Evolutionary conservation across 2,113 vertebrate genomes (phyloP).

Genomic region (Amazona guildingii): DNA sequence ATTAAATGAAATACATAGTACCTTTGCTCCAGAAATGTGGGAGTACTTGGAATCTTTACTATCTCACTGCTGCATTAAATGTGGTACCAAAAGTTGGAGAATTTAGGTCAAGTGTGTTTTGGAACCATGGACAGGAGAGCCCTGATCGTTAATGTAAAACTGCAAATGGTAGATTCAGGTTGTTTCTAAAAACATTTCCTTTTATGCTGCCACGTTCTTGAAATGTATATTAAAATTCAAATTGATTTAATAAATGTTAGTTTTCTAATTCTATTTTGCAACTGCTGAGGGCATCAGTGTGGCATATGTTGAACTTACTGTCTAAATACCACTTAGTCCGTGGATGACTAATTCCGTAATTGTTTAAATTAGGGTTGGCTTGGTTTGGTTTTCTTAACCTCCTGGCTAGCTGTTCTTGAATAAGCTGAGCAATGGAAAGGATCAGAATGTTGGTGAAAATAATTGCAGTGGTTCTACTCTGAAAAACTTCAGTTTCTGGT

Average conservation of each 20-base stretch:
- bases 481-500: background rate
- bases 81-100: constrained; percentile 20
- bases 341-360: constrained; percentile 51
- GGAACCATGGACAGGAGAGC: constrained; percentile 79
- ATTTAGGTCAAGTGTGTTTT: constrained; percentile 68
- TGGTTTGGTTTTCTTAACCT: constrained; percentile 52
- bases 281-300: constrained; percentile 71
- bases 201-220: constrained; percentile 89
- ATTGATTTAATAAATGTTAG: constrained; percentile 96
- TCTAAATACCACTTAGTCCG: constrained; percentile 44
- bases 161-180: constrained; percentile 81
- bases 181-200: constrained; percentile 83
- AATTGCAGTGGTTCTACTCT: background rate
- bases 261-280: constrained; percentile 94
- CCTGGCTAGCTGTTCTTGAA: constrained; percentile 25
- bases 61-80: constrained; percentile 17
- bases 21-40: constrained; percentile 37
- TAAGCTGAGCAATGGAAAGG: background rate
- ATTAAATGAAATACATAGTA: constrained; percentile 51
- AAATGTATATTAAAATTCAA: constrained; percentile 89
- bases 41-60: constrained; percentile 33
- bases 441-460: background rate
- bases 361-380: constrained; percentile 59
- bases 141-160: constrained; percentile 79
- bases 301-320: constrained; percentile 60